Conservation (phyloP, 2,797 vertebrate species). For the Sebastes melanostomus region DNA sequence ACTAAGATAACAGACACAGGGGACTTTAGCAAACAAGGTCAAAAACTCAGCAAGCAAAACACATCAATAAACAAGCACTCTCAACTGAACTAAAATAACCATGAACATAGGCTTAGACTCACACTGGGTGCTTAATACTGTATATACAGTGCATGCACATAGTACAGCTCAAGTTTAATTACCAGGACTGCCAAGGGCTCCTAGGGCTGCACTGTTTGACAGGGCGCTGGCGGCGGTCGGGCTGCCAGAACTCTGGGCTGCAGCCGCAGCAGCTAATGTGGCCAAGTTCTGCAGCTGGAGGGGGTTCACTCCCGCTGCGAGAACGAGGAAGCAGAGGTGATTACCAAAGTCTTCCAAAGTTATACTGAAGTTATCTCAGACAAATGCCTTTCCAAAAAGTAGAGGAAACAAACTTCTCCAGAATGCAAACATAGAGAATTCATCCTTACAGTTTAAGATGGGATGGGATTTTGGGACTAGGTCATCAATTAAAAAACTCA, state of each 20-base stretch:
- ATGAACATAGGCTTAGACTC: background rate
- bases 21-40: background rate
- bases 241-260: slow-evolving; percentile 91
- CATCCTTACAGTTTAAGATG: background rate
- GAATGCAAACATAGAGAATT: background rate
- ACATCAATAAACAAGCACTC: background rate
- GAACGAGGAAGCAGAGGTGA: slow-evolving; percentile 20
- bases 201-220: slow-evolving; percentile 73
- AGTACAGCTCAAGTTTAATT: slow-evolving; percentile 37
- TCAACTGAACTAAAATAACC: background rate
- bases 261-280: slow-evolving; percentile 92
- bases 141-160: background rate
- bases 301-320: slow-evolving; percentile 89
- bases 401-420: background rate
- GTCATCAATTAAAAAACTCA: background rate
- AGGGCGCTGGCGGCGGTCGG: slow-evolving; percentile 89
- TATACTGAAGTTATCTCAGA: background rate
- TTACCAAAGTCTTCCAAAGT: slow-evolving; percentile 10
- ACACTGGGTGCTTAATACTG: background rate
- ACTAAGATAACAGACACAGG: background rate
- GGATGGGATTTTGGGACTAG: background rate
- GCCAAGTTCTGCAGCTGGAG: slow-evolving; percentile 97
- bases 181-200: slow-evolving; percentile 92
- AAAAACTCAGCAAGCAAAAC: background rate
- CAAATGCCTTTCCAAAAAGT: background rate